These are phyloP conservation scores for Tragelaphus eurycerus DNA, from an alignment of 2,797 vertebrate species.

Conservation along the genomic window DNA sequence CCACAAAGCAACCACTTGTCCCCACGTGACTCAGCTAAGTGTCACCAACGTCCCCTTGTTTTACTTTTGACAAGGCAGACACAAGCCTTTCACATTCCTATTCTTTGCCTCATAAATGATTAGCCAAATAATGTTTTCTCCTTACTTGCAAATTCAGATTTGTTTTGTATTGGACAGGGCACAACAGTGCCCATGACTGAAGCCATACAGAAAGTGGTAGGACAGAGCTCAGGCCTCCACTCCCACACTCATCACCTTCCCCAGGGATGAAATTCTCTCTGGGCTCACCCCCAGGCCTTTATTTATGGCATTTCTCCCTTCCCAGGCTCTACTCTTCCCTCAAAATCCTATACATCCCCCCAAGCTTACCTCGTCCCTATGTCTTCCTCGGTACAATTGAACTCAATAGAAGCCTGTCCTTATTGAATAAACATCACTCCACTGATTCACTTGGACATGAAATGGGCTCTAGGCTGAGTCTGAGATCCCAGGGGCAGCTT, in stretches of 20 bases:
- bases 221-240: background rate
- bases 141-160: background rate
- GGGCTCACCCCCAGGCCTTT: background rate
- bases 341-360: background rate
- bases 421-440: background rate
- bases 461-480: background rate
- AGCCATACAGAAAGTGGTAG: background rate
- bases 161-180: background rate
- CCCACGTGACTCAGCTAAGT: background rate
- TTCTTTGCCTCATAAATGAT: background rate
- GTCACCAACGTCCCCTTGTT: background rate
- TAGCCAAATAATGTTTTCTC: background rate
- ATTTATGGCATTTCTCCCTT: background rate
- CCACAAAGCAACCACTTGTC: background rate
- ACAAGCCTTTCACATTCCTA: background rate
- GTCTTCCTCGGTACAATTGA: fast-evolving
- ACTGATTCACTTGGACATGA: background rate
- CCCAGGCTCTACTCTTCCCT: background rate
- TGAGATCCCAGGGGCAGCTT: background rate
- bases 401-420: background rate
- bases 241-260: background rate
- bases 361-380: background rate
- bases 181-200: background rate
- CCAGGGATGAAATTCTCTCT: background rate
- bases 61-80: background rate